Conservation (phyloP, 2,113 vertebrate genomes). For the Menidia beryllina region DNA sequence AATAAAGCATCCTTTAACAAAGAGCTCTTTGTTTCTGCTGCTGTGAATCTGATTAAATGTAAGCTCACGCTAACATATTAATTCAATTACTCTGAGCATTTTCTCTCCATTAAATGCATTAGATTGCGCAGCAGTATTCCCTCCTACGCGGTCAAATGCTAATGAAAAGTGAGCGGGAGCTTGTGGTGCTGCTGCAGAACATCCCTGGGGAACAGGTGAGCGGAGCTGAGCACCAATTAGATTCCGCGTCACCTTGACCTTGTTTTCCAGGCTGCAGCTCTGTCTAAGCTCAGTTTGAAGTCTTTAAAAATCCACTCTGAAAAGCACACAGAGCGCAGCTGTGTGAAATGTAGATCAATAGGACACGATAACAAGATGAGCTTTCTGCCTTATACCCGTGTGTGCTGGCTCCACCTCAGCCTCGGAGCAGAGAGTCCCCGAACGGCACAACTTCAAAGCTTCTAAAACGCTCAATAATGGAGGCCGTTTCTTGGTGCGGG, state of each 20-base stretch:
- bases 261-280: slow-evolving; percentile 22
- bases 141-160: slow-evolving; percentile 39
- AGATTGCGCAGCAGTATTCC: slow-evolving; percentile 24
- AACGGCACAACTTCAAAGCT: slow-evolving; percentile 51
- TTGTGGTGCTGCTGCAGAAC: slow-evolving; percentile 12
- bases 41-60: slow-evolving; percentile 27
- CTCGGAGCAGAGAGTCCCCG: slow-evolving; percentile 29
- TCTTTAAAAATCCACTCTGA: slow-evolving; percentile 5
- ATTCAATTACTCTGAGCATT: slow-evolving; percentile 42
- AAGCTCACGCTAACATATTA: slow-evolving; percentile 13
- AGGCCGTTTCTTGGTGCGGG: slow-evolving; percentile 15
- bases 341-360: slow-evolving; percentile 27
- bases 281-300: background rate
- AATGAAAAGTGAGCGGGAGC: slow-evolving; percentile 21
- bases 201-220: slow-evolving; percentile 3
- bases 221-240: slow-evolving; percentile 39
- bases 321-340: background rate
- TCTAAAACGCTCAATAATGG: slow-evolving; percentile 48
- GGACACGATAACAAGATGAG: slow-evolving; percentile 15
- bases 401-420: background rate
- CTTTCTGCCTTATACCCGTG: slow-evolving; percentile 2
- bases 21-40: background rate
- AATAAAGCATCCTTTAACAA: too few species aligned
- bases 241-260: slow-evolving; percentile 59
- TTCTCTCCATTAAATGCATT: slow-evolving; percentile 33